These are phyloP conservation scores for Henricia sp. DNA, from an alignment of 53 echinoderm and acorn worm species.

Conservation along the genomic window DNA sequence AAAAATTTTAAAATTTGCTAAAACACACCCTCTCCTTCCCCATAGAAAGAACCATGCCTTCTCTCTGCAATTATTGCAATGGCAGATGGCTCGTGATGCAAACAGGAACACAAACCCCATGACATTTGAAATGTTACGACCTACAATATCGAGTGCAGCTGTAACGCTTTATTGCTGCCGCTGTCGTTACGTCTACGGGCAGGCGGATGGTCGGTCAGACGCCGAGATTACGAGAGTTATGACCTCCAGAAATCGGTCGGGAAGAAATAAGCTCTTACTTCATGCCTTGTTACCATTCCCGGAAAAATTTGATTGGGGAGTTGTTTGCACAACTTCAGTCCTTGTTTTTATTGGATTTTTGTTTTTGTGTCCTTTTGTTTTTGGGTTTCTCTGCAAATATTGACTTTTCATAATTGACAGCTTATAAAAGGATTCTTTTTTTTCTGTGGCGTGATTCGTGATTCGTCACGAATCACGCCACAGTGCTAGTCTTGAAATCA, in stretches of 20 bases:
- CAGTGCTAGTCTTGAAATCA: too few species aligned
- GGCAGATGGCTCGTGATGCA: constrained; percentile 12
- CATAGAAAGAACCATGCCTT: too few species aligned
- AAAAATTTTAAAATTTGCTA: too few species aligned
- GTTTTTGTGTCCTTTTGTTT: background rate
- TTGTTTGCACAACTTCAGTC: constrained; percentile 27
- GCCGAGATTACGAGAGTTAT: background rate
- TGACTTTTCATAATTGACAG: too few species aligned
- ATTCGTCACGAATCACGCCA: too few species aligned
- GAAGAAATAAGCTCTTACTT: constrained; percentile 17
- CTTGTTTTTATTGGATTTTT: background rate
- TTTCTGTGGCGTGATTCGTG: too few species aligned
- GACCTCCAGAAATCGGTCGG: background rate
- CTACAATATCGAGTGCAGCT: background rate
- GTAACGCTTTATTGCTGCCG: background rate
- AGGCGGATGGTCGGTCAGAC: too few species aligned
- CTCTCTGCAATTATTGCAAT: too few species aligned
- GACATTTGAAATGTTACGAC: constrained; percentile 5
- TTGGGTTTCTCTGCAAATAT: too few species aligned
- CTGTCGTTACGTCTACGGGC: too few species aligned
- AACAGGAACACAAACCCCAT: background rate
- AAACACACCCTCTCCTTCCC: too few species aligned
- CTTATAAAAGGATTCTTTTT: too few species aligned
- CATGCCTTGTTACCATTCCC: constrained; percentile 39
- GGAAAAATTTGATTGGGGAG: constrained; percentile 52